Percentiles rank a stretch among this genome's conserved stretches.
These are phyloP conservation scores for Hippocampus kuda DNA, from an alignment of 2,797 vertebrate species.

Conservation along the genomic window DNA sequence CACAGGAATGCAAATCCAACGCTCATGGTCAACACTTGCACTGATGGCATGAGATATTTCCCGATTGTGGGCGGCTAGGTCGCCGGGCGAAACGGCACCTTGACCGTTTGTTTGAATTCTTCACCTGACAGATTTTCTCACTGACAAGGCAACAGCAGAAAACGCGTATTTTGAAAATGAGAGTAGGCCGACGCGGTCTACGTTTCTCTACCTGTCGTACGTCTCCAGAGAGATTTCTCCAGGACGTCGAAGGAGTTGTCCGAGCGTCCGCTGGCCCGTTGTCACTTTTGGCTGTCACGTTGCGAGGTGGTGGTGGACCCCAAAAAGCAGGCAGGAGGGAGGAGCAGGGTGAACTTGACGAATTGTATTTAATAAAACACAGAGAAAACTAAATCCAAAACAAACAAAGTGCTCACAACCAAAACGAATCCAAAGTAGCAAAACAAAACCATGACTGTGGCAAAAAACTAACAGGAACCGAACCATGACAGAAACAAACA, in stretches of 20 bases:
- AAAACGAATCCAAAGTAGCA: too few species aligned
- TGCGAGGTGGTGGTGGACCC: too few species aligned
- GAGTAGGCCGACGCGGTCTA: slow-evolving; percentile 29
- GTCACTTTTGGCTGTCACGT: slow-evolving; percentile 9
- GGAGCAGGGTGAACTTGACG: too few species aligned
- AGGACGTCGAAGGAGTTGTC: slow-evolving; percentile 7
- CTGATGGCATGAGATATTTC: slow-evolving; percentile 44
- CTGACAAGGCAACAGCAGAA: slow-evolving; percentile 22
- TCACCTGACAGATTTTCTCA: slow-evolving; percentile 36
- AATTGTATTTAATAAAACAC: too few species aligned
- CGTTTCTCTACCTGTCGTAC: slow-evolving; percentile 45
- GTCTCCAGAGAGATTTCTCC: slow-evolving; percentile 18
- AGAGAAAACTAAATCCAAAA: too few species aligned
- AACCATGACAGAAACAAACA: too few species aligned
- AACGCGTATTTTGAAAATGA: slow-evolving; percentile 30
- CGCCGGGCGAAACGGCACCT: slow-evolving; percentile 30
- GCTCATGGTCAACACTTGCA: slow-evolving; percentile 28
- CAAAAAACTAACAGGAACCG: too few species aligned
- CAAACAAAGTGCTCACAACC: too few species aligned
- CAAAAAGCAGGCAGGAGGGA: too few species aligned
- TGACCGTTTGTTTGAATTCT: slow-evolving; percentile 22
- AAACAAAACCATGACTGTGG: too few species aligned
- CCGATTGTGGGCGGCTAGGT: slow-evolving; percentile 37
- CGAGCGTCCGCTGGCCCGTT: slow-evolving; percentile 12
- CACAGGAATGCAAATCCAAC: slow-evolving; percentile 25